Conservation (phyloP, 1,140 invertebrate species). For the Camponotus floridanus region DNA sequence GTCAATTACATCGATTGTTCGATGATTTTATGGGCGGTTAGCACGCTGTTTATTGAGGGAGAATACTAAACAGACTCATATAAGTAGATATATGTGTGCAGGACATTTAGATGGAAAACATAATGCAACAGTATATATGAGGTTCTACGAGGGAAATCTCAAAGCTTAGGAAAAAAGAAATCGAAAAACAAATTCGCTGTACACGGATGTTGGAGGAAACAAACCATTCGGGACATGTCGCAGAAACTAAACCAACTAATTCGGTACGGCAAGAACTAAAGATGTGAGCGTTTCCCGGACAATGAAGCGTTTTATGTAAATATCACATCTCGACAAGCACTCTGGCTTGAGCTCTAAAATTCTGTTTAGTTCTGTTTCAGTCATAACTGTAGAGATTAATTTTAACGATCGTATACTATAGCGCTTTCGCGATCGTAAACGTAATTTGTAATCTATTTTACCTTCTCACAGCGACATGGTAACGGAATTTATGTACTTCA, state of each 20-base stretch:
- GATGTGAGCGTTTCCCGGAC: slow-evolving; percentile 28
- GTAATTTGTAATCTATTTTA: slow-evolving; percentile 52
- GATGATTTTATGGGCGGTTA: slow-evolving; percentile 25
- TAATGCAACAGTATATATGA: slow-evolving; percentile 3
- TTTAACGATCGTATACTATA: background rate
- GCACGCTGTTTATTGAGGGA: slow-evolving; percentile 25
- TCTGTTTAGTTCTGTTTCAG: background rate
- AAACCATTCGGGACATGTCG: slow-evolving; percentile 40
- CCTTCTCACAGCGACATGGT: background rate
- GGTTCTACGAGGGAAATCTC: slow-evolving; percentile 29
- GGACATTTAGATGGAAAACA: slow-evolving; percentile 29
- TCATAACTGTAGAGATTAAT: slow-evolving; percentile 36
- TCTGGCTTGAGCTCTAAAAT: background rate
- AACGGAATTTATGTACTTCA: background rate
- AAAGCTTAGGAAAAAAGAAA: slow-evolving; percentile 27
- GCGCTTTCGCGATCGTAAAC: background rate
- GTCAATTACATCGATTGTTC: slow-evolving; percentile 15
- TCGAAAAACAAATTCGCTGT: slow-evolving; percentile 3
- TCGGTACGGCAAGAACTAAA: slow-evolving; percentile 27
- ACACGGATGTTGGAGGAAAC: slow-evolving; percentile 7
- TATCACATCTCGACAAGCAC: background rate
- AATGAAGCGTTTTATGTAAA: background rate
- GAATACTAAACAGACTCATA: slow-evolving; percentile 30
- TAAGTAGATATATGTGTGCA: slow-evolving; percentile 8
- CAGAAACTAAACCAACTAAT: slow-evolving; percentile 8